A percentile compares a stretch with the other conserved stretches of the same genome.
Evolutionary conservation across 2,113 vertebrate species (phyloP).

Genomic region (Solenodon paradoxus): DNA sequence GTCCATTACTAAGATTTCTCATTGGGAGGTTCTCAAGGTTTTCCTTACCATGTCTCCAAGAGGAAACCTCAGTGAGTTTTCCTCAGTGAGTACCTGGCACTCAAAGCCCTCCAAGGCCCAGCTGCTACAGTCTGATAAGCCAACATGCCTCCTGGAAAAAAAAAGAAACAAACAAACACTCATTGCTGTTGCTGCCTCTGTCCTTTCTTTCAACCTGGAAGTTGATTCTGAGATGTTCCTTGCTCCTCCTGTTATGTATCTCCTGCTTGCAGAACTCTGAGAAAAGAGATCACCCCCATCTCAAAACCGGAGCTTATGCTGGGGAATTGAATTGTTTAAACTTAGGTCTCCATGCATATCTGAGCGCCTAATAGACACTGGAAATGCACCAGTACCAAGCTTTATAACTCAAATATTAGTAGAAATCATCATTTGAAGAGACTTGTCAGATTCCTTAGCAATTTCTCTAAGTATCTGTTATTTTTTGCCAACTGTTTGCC

Average conservation of each 20-base stretch:
- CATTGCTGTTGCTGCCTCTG: background rate
- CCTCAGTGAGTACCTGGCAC: conserved; percentile 1
- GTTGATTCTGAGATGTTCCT: conserved; percentile 3
- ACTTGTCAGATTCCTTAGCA: background rate
- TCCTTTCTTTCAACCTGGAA: background rate
- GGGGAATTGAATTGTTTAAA: background rate
- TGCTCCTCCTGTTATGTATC: background rate
- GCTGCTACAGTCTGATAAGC: conserved; percentile 31
- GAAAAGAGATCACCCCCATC: background rate
- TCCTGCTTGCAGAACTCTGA: background rate
- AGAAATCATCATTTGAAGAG: background rate
- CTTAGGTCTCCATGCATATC: background rate
- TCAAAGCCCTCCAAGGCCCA: background rate
- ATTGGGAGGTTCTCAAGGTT: conserved; percentile 18
- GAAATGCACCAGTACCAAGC: background rate
- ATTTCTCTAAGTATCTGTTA: background rate
- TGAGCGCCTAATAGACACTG: background rate
- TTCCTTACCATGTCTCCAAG: background rate
- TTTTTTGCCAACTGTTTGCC: background rate
- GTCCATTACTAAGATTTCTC: conserved; percentile 42
- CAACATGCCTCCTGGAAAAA: background rate
- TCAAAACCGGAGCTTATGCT: background rate
- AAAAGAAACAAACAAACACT: background rate
- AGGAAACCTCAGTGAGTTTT: background rate
- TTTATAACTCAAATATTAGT: background rate